These are phyloP conservation scores for Acanthaster planci DNA, from an alignment of 35 echinoderm and acorn worm genomes.

Conservation along the genomic window DNA sequence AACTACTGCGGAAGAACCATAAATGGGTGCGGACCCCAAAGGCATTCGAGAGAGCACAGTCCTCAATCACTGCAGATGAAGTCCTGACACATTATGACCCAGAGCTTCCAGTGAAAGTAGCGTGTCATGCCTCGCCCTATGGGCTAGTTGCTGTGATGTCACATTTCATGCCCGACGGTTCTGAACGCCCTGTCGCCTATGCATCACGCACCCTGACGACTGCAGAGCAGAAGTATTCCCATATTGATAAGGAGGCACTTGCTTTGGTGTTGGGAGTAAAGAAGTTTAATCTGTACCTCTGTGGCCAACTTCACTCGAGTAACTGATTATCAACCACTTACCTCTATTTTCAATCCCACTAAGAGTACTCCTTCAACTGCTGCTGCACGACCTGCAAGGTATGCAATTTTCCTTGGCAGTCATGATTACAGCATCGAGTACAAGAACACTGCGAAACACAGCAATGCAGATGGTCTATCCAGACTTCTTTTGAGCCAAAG, in stretches of 20 bases:
- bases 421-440: slow-evolving; percentile 36
- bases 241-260: slow-evolving; percentile 65
- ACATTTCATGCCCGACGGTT: slow-evolving; percentile 49
- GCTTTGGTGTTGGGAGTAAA: slow-evolving; percentile 52
- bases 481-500: neutral
- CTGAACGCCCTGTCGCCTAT: slow-evolving; percentile 66
- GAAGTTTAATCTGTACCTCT: slow-evolving; percentile 59
- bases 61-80: neutral
- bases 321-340: slow-evolving; percentile 61
- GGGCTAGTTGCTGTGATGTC: slow-evolving; percentile 50
- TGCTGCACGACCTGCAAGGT: slow-evolving; percentile 26
- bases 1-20: slow-evolving; percentile 15
- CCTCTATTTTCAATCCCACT: slow-evolving; percentile 41
- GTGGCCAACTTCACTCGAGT: slow-evolving; percentile 49
- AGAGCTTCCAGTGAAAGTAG: slow-evolving; percentile 17
- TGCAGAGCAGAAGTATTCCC: slow-evolving; percentile 71
- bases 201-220: slow-evolving; percentile 53
- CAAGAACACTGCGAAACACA: slow-evolving; percentile 16
- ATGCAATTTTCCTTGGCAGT: slow-evolving; percentile 31
- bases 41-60: slow-evolving; percentile 43
- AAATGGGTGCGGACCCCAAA: slow-evolving; percentile 47
- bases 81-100: slow-evolving; percentile 65
- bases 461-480: slow-evolving; percentile 41
- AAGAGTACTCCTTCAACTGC: too few species aligned
- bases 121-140: slow-evolving; percentile 60